Conservation (phyloP, 2,888 invertebrate species). For the Chaetoderma sp. region DNA sequence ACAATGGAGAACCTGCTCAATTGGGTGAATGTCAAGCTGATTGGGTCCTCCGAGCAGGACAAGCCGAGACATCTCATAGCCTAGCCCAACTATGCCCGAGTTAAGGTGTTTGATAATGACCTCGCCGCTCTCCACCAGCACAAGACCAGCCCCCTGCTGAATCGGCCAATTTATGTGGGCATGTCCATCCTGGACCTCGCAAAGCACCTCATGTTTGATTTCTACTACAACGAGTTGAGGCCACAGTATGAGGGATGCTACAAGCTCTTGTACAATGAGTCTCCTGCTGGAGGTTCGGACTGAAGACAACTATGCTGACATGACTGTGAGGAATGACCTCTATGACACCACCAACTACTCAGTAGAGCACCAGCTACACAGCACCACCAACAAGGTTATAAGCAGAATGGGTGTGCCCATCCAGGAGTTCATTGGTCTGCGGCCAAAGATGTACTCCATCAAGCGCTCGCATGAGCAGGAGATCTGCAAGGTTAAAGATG, state of each 20-base stretch:
- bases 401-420: too few relatives aligned
- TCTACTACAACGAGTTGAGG: conserved; percentile 58
- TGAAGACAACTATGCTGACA: conserved; percentile 61
- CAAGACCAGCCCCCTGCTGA: conserved; percentile 58
- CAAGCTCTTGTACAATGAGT: neutral
- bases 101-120: conserved; percentile 59
- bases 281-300: conserved; percentile 49
- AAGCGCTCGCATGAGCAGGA: neutral
- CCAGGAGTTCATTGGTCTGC: too few relatives aligned
- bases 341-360: too few relatives aligned
- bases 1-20: conserved; percentile 69
- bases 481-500: conserved; percentile 23
- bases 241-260: conserved; percentile 33
- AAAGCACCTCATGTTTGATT: conserved; percentile 67
- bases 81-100: conserved; percentile 37
- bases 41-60: conserved; percentile 16
- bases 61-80: conserved; percentile 4
- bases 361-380: too few relatives aligned
- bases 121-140: conserved; percentile 61
- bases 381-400: too few relatives aligned
- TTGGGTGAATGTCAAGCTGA: conserved; percentile 54
- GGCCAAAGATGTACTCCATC: too few relatives aligned
- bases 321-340: neutral
- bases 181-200: conserved; percentile 66
- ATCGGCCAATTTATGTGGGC: conserved; percentile 59